Evolutionary conservation across 92 coral and sea anemone genomes (phyloP).

Genomic region (Virgularia gustaviana): DNA sequence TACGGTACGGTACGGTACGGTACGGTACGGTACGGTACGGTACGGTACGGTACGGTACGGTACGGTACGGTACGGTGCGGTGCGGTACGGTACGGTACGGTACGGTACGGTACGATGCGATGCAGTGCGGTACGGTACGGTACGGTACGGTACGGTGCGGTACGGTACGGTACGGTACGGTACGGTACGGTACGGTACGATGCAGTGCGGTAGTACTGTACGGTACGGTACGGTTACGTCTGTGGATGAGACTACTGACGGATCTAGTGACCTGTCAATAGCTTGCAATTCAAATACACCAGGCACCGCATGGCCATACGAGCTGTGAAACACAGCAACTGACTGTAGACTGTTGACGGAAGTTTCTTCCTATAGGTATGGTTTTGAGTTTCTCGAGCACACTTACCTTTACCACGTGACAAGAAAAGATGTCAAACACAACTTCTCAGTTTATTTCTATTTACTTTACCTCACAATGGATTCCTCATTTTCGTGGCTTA

Average conservation of each 20-base stretch:
- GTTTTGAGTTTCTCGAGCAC: slow-evolving; percentile 91
- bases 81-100: neutral
- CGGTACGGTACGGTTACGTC: neutral
- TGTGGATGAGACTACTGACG: too few species aligned
- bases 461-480: slow-evolving; percentile 85
- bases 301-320: too few species aligned
- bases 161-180: neutral
- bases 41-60: neutral
- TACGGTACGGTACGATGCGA: neutral
- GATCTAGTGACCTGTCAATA: too few species aligned
- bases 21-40: neutral
- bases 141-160: neutral
- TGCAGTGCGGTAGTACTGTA: neutral
- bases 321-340: too few species aligned
- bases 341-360: too few species aligned
- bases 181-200: neutral
- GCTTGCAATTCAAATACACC: too few species aligned
- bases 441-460: slow-evolving; percentile 96
- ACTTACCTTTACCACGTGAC: slow-evolving; percentile 92
- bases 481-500: slow-evolving; percentile 55
- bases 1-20: neutral
- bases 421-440: slow-evolving; percentile 89
- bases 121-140: neutral
- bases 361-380: slow-evolving; percentile 58
- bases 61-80: neutral